Evolutionary conservation across 2,113 vertebrate species (phyloP), one percentile per base, ranked within the genome.

Genomic region (Melospiza georgiana): DNA sequence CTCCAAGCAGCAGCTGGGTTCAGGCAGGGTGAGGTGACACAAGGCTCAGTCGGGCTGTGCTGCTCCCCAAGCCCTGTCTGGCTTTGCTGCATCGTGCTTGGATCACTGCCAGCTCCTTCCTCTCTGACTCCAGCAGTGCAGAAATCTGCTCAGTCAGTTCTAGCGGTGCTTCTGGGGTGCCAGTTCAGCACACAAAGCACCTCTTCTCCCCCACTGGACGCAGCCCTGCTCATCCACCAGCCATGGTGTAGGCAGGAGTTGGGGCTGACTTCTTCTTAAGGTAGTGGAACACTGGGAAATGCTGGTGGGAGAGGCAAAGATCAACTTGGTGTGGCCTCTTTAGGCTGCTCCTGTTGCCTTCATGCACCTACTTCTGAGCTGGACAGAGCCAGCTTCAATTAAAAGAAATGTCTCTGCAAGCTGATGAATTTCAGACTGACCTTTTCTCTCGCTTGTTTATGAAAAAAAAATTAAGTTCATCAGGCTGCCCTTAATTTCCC

Each of bases 81-180:
- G 49, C 63, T 87, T 31, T 68, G 62, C 37, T 11, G 83, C 39
- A 39, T 27, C 2, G 0, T 0, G 0, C 37, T 78, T 10, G 0
- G 28, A 41, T 69, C 28, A 0, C 43, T 0, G 2, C 49, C 37
- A 66, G 10, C 48, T 58, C 63, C 0, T 48, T 33, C 48, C n/a
- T 57, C 39, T 71, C 72, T 37, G 27, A 11, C 21, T 21, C 44
- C 69, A 68, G 61, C 3, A 0, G 12, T 5, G 61, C n/a, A 87
- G 21, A 72, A 65, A 52, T 51, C 66, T 85, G 46, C 66, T 73
- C 37, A 23, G 13, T 7, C 59, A 57, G 5, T 46, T 46, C 33
- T 23, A 4, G 31, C 2, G 33, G 7, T 17, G 52, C 10, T 69
- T 11, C 65, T 76, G 41, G 54, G 28, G 16, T 59, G 43, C 20